These are phyloP conservation scores for Apis mellifera DNA, from an alignment of 1,140 invertebrate species.

Conservation along the genomic window Amel_HAv3.1 CM009938.2:5344001-5344500, in stretches of 20 bases:
- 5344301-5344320: conserved; percentile 4
- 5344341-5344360: conserved; percentile 21
- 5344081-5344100: no score
- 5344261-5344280: conserved; percentile 17
- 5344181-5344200: neutral
- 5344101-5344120: neutral
- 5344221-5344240: no score
- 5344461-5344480: no score
- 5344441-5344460: neutral
- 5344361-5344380: conserved; percentile 33
- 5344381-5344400: neutral
- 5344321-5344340: neutral
- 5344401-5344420: conserved; percentile 47
- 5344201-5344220: neutral
- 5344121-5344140: neutral
- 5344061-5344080: neutral
- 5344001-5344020: no score
- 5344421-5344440: conserved; percentile 58
- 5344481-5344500: no score
- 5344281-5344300: conserved; percentile 30
- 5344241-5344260: neutral
- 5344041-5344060: neutral
- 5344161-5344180: neutral
- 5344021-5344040: neutral
- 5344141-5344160: conserved; percentile 5